phyloP scores from a whole-genome alignment of 1,140 invertebrate genomes.

The Holotrichia oblita region DNA sequence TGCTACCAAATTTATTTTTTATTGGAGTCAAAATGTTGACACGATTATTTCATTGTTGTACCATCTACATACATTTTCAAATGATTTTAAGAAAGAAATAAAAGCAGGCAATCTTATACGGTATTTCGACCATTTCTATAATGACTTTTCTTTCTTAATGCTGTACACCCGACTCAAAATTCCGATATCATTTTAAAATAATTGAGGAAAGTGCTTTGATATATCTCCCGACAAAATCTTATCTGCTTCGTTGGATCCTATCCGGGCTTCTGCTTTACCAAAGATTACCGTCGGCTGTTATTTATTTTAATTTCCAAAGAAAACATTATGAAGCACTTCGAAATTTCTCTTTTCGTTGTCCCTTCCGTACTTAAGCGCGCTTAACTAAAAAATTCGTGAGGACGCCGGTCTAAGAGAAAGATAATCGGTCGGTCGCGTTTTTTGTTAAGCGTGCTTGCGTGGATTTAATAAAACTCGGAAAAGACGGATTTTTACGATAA shows the following conservation, averaged over 20 bases:
- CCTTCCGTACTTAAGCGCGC: background rate
- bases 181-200: background rate
- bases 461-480: background rate
- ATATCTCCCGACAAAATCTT: background rate
- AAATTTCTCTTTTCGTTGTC: no score
- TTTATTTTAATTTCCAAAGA: conserved; percentile 7
- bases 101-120: no score
- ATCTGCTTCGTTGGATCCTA: background rate
- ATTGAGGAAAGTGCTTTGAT: background rate
- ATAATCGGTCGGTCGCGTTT: background rate
- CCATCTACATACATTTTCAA: no score
- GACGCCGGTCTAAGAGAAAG: background rate
- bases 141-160: no score
- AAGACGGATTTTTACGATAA: background rate
- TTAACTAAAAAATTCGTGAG: background rate
- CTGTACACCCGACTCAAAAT: no score
- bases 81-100: no score
- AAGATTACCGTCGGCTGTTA: background rate
- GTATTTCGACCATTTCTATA: no score
- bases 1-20: no score
- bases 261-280: background rate
- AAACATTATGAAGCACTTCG: background rate
- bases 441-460: background rate
- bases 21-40: no score
- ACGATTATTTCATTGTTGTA: no score